Conservation (phyloP, 1,140 invertebrate species). For the Calosoma granatense region DNA sequence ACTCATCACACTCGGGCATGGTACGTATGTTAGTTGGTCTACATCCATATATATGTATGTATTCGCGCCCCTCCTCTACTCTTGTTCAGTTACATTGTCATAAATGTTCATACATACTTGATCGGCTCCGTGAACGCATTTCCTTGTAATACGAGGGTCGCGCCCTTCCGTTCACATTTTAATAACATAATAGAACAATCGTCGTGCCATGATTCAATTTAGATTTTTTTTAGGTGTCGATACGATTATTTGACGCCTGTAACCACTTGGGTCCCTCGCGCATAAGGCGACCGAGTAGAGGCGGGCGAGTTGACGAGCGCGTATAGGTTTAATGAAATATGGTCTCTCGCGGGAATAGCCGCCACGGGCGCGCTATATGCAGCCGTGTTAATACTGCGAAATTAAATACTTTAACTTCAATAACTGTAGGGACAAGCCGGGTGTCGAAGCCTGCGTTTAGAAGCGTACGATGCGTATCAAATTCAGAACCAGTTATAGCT, state of each 20-base stretch:
- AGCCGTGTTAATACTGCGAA: constrained; percentile 12
- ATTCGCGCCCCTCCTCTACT: constrained; percentile 18
- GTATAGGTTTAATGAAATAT: constrained; percentile 35
- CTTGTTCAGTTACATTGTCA: constrained; percentile 23
- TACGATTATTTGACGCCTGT: constrained; percentile 32
- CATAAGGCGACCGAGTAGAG: too few relatives aligned
- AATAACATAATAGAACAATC: constrained; percentile 32
- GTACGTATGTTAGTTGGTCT: background rate
- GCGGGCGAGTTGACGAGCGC: too few relatives aligned
- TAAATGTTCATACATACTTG: constrained; percentile 32
- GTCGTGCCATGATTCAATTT: constrained; percentile 30
- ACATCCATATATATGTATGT: background rate
- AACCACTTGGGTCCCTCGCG: constrained; percentile 23
- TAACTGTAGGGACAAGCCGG: constrained; percentile 17
- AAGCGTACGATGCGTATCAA: too few relatives aligned
- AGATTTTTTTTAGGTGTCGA: constrained; percentile 33
- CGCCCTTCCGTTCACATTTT: constrained; percentile 16
- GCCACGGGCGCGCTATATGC: too few relatives aligned
- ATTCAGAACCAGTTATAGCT: too few relatives aligned
- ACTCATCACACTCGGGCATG: background rate
- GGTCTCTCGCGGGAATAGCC: constrained; percentile 25
- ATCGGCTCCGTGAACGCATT: constrained; percentile 30
- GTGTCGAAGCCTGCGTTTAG: too few relatives aligned
- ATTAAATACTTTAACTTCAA: constrained; percentile 31
- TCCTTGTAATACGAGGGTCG: constrained; percentile 26